Base-by-base conservation (phyloP, 2,113 vertebrate genomes). In the Dasyprocta punctata region DNA sequence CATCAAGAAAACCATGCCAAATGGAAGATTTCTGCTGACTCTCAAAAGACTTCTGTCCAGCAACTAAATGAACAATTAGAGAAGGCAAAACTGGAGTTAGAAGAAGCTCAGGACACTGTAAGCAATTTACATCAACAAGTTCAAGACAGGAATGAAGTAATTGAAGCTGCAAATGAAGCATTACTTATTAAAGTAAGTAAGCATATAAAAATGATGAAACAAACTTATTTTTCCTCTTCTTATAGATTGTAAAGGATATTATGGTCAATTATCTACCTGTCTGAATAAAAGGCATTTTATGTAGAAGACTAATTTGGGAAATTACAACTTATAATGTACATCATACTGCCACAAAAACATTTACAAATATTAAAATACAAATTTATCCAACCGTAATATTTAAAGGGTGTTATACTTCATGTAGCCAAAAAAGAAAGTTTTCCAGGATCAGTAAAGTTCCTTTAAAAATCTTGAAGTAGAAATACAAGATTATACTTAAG, bases 121-220 rank as follows among this genome's bases (percentile, higher is more conserved):
- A 96, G 94, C 75, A 97, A 96, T 98, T 98, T 99, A 54, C 99
- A 99, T 83, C 96, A 97, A 60, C 98, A 98, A 97, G 98, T 99
- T 60, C 98, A 98, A 52, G 96, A 98, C 87, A 98, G 98, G 13
- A 98, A 99, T 93, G 98, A 98, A 96, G 97, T 98, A 7, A 97
- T 99, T 95, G 98, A 99, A 97, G 98, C 97, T 61, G 98, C 99
- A 73, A 98, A 98, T 41, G 99, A 99, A 98, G 98, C 98, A 71
- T 98, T 99, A 41, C 98, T 99, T 98, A 98, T 99, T 95, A 99
- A 99, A 98, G 99, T 99, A 94, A 92, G 98, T 93, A 77, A 93
- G 89, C 47, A 36, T 82, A 22, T 60, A n/a, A 52, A 88, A 95
- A 26, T 86, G 81, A 7, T 84, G 49, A 90, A 85, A 88, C 93